Base-by-base conservation (phyloP, 2,888 invertebrate genomes). In the Heteromyza rotundicornis region DNA sequence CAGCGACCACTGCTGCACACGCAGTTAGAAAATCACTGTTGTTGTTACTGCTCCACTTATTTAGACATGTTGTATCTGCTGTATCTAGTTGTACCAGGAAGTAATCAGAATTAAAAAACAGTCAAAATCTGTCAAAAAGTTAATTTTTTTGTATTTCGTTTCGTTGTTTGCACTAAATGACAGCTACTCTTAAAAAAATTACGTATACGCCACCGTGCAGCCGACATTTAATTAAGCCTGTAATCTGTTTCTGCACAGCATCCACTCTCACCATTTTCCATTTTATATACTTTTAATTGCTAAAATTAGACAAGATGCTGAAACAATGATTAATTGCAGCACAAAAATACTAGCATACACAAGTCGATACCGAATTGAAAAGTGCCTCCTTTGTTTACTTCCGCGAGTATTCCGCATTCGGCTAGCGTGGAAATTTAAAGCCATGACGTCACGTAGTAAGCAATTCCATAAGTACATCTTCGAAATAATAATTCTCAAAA, bases 321-420 rank as follows among this genome's bases (percentile, higher is more conserved):
- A 68, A 66, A 64, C 57, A 57, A 62, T 63, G 66, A 68, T 68
- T 66, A 62, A 68, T 68, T 64, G 55, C 24, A 54, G 36, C 19
- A 20, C n/a, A 51, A 19, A 27, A 17, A 22, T 12, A 36, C 40
- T 32, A 57, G 16, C 17, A 19, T 32, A 16, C 35, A 58, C 3
- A 36, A 60, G 12, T 23, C 8, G 19, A 32, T 17, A 2, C 22
- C 20, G 20, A 64, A 61, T 49, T 58, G 64, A 65, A 70, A 64
- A 66, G 22, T 24, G 36, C 50, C 12, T 50, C 36, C 19, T 67
- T 68, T 72, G 75, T 74, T 75, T 75, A 75, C 72, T 74, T 74
- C 75, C 73, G 73, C 65, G 72, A 67, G 22, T 53, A 24, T 52
- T 52, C 36, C 32, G 23, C 47, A 53, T 19, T 7, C 10, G 20